Conservation (phyloP, 1,140 invertebrate genomes). For the Formica selysi region DNA sequence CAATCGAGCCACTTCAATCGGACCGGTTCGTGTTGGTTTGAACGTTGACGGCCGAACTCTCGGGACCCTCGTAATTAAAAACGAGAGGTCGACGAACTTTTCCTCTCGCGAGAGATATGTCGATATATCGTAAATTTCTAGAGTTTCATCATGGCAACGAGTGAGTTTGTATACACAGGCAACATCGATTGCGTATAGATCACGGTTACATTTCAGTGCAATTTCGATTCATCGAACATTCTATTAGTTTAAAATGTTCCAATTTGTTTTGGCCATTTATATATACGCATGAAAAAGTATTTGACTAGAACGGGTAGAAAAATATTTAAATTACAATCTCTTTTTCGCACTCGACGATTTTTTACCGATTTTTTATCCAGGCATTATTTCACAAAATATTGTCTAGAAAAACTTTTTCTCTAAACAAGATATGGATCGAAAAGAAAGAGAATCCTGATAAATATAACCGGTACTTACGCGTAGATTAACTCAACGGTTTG, state of each 20-base stretch:
- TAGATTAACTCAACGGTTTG: conserved; percentile 18
- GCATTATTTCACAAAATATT: background rate
- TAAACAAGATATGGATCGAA: background rate
- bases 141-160: conserved; percentile 46
- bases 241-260: conserved; percentile 27
- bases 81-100: conserved; percentile 29
- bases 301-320: background rate
- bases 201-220: conserved; percentile 26
- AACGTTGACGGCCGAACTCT: conserved; percentile 28
- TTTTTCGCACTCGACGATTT: background rate
- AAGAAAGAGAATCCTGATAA: background rate
- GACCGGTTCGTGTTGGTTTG: conserved; percentile 58
- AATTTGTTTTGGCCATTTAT: conserved; percentile 11
- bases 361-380: background rate
- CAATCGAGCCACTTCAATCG: conserved; percentile 56
- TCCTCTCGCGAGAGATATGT: conserved; percentile 8
- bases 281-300: background rate
- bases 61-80: conserved; percentile 65
- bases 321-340: background rate
- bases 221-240: conserved; percentile 33
- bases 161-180: conserved; percentile 24
- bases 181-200: conserved; percentile 39
- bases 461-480: conserved; percentile 3
- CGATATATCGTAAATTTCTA: conserved; percentile 46
- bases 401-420: background rate